Percentiles rank a stretch among this genome's conserved stretches.
Conservation (phyloP, 2,888 invertebrate genomes). For the Phlogophora meticulosa region DNA sequence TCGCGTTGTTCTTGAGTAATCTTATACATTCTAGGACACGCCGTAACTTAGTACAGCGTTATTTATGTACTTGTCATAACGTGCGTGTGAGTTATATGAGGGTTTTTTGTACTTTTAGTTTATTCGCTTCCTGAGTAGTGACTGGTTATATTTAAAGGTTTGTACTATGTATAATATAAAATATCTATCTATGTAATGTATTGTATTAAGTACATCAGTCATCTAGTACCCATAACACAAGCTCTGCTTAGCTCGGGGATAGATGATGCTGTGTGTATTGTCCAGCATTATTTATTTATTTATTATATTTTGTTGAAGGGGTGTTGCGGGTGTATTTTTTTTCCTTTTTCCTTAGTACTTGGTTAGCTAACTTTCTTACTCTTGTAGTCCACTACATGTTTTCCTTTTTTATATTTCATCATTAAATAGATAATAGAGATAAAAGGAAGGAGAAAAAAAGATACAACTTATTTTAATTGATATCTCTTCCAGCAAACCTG, state of each 20-base stretch:
- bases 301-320: slow-evolving; percentile 26
- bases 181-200: too few species aligned
- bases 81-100: slow-evolving; percentile 52
- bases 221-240: too few species aligned
- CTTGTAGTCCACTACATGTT: too few species aligned
- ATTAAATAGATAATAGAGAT: neutral
- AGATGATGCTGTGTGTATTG: too few species aligned
- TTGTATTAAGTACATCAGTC: too few species aligned
- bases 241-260: too few species aligned
- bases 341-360: slow-evolving; percentile 1
- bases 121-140: slow-evolving; percentile 44
- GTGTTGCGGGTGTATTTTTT: slow-evolving; percentile 6
- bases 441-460: too few species aligned
- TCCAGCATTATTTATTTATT: too few species aligned
- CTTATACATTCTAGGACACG: slow-evolving; percentile 65
- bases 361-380: neutral
- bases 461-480: too few species aligned
- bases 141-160: slow-evolving; percentile 18
- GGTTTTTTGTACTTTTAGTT: slow-evolving; percentile 49
- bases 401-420: neutral
- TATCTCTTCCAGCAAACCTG: too few species aligned
- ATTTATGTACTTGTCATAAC: slow-evolving; percentile 66
- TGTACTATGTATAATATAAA: too few species aligned
- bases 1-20: slow-evolving; percentile 65
- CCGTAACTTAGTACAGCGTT: slow-evolving; percentile 51